Base-by-base conservation (phyloP, 2,888 invertebrate genomes). In the Orthosia cruda region DNA sequence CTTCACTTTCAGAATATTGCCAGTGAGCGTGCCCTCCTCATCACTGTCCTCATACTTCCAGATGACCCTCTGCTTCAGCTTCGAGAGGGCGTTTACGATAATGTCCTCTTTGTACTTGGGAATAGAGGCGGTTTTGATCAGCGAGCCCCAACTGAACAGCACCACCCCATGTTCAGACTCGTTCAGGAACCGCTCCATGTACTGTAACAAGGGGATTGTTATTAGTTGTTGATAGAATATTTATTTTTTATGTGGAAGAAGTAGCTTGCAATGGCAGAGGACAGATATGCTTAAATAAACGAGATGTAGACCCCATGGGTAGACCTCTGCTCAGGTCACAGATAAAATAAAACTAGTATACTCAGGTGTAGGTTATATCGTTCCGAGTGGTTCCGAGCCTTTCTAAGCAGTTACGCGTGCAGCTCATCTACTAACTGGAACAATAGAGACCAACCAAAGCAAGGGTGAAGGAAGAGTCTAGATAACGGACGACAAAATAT, bases 71-170 rank as follows among this genome's bases (percentile, higher is more conserved):
- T 98, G 97, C 45, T 98, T 97, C 64, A 98, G 92, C 74, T 97
- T 96, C 0, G 97, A 94, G 55, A 98, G 97, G 1, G 97, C 98
- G 11, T 96, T 97, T 11, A 98, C 81, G 66, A 99, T 97, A 18
- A 96, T 97, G 4, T 96, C 92, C 69, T 98, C 95, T 84, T 97
- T 98, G 26, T 97, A 96, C 74, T 96, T 94, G 0, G 98, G 97
- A 84, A 98, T 97, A 0, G 97, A 97, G 0, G 98, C 97, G 0
- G 97, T 97, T 89, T 97, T 98, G 86, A 98, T 97, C 94, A 98
- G 97, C 0, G 98, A 98, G 0, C 98, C 98, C 94, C 98, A 97
- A 89, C 98, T 98, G 89, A 98, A 98, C 81, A 98, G 97, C 63
- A 98, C 96, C 18, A 98, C 98, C 2, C 98, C 98, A 49, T 98